Evolutionary conservation across 2,113 vertebrate genomes (phyloP), one percentile per base, ranked within the genome.

Genomic region (Oncorhynchus kisutch): DNA sequence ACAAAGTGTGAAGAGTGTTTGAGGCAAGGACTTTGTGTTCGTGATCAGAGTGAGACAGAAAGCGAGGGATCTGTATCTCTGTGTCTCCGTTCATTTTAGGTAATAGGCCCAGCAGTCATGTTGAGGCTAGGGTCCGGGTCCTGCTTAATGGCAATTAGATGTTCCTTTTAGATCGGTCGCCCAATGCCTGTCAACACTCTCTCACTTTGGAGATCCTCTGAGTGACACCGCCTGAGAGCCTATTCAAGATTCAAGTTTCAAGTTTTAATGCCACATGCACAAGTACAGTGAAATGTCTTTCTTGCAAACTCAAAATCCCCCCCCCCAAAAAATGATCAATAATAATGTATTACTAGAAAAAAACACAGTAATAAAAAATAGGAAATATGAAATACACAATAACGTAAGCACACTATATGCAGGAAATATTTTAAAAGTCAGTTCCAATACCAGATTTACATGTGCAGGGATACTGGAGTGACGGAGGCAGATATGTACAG

Each of bases 101-200:
- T 90, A 89, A 90, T 82, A 84, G 78, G 85, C 85, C 87, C 77
- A 31, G 73, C 79, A 90, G 87, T 79, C 70, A 86, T 83, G 77
- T 73, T 71, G 70, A 81, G 83, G 87, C 85, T 79, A 22, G 74
- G 78, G 77, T 29, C 34, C 57, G 70, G 70, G 59, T 81, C 73
- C 80, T 72, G 76, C 88, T 87, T 90, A 88, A 88, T 91, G 83
- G 77, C 88, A 88, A 91, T 92, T 90, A 78, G 76, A 90, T 92
- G 89, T 91, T 81, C 76, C 87, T 83, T 87, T 84, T 85, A 82
- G 84, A 87, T 73, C 68, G 76, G 86, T 89, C 65, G 45, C 78
- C 78, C 31, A 74, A 77, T 31, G 81, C 85, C 84, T 89, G 84
- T 91, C 87, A 89, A 85, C 88, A 86, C 84, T 75, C 84, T 86